phyloP scores from a whole-genome alignment of 37 sponge, comb jelly and placozoan species.

The Amphimedon queenslandica region DNA sequence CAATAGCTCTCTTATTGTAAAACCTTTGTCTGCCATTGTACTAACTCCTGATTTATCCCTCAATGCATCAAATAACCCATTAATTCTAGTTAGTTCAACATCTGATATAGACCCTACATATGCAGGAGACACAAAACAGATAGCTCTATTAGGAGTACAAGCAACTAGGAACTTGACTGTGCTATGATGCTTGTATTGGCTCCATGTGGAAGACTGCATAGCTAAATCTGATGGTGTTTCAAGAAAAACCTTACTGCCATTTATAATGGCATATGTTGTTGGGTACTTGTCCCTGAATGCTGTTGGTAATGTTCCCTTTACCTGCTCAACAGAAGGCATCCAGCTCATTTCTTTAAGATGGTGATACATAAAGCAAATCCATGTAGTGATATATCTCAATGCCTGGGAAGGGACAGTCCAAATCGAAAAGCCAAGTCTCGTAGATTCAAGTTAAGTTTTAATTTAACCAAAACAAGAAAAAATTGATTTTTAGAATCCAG shows the following conservation, averaged over 20 bases:
- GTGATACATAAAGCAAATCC: conserved; percentile 38
- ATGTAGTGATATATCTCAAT: conserved; percentile 30
- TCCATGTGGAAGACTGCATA: conserved; percentile 35
- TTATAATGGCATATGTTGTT: conserved; percentile 40
- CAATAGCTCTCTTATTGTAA: conserved; percentile 54
- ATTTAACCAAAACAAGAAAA: conserved; percentile 13
- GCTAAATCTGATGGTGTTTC: conserved; percentile 32
- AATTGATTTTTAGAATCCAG: conserved; percentile 27
- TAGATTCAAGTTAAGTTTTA: conserved; percentile 21
- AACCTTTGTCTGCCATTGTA: conserved; percentile 64
- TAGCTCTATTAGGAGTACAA: conserved; percentile 33
- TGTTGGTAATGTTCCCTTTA: conserved; percentile 18
- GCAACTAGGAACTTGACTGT: conserved; percentile 35
- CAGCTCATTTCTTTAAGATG: conserved; percentile 27
- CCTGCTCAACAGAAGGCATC: conserved; percentile 27
- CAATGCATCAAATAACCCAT: conserved; percentile 25
- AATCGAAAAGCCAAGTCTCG: conserved; percentile 30
- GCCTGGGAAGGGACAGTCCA: conserved; percentile 19
- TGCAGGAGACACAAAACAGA: conserved; percentile 23
- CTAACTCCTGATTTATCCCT: conserved; percentile 34
- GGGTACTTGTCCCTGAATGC: conserved; percentile 25
- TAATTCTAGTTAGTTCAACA: conserved; percentile 17
- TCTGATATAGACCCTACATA: conserved; percentile 48
- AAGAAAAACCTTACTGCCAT: conserved; percentile 30
- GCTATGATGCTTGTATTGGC: conserved; percentile 38